phyloP scores from a whole-genome alignment of 2,113 vertebrate genomes.

The Lophotis ruficrista region DNA sequence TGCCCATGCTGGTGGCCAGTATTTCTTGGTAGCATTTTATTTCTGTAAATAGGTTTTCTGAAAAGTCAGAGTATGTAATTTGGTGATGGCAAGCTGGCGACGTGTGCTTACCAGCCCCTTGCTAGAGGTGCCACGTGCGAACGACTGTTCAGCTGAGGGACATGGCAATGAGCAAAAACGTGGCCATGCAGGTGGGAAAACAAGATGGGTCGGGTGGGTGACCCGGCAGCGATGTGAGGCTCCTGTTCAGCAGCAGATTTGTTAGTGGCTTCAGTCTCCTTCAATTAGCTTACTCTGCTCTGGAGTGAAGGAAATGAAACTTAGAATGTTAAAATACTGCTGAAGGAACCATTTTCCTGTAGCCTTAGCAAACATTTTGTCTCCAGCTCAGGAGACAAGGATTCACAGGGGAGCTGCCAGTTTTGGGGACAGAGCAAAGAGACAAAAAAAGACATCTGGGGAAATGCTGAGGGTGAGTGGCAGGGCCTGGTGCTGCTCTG shows the following conservation, averaged over 20 bases:
- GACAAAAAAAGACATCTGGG: too few species aligned
- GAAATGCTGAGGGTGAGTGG: neutral
- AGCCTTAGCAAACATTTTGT: neutral
- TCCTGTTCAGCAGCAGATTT: neutral
- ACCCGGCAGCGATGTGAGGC: neutral
- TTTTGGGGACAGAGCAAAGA: neutral
- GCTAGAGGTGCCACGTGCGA: accelerated
- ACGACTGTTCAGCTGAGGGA: neutral
- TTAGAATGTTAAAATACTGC: neutral
- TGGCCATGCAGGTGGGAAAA: accelerated
- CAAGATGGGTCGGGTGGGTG: too few species aligned
- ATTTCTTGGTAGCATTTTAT: neutral
- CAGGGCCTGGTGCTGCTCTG: accelerated
- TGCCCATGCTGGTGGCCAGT: neutral
- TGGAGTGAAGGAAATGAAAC: neutral
- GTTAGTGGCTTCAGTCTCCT: neutral
- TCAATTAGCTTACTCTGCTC: neutral
- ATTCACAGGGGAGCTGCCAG: neutral
- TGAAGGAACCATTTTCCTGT: accelerated
- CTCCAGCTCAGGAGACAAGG: neutral
- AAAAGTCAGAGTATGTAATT: accelerated
- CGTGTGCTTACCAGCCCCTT: neutral
- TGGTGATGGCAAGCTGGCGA: neutral
- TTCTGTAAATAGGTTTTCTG: neutral
- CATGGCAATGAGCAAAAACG: accelerated